Conservation (phyloP, 1,140 invertebrate species). For the Thalassaphorura encarpata region DNA sequence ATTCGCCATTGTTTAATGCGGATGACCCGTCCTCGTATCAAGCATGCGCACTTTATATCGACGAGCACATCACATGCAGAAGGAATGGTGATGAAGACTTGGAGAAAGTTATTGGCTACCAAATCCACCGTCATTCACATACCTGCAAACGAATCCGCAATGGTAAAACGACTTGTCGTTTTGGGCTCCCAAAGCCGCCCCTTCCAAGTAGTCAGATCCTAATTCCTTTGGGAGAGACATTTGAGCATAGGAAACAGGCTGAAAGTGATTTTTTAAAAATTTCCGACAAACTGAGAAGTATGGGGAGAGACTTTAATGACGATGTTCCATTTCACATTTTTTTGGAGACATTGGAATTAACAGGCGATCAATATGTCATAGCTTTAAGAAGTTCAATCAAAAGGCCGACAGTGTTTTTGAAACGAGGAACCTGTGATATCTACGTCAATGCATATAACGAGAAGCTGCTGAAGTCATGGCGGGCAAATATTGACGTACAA, state of each 20-base stretch:
- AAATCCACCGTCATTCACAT: neutral
- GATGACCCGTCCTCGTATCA: neutral
- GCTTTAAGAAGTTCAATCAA: slow-evolving; percentile 1
- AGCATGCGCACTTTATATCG: neutral
- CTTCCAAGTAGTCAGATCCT: neutral
- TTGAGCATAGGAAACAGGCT: no score
- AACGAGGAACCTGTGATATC: slow-evolving; percentile 20
- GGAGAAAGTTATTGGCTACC: neutral
- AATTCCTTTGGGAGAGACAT: neutral
- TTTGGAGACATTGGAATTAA: no score
- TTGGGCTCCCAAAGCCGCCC: neutral
- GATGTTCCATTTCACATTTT: no score
- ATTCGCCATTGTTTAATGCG: slow-evolving; percentile 28
- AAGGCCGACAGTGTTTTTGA: slow-evolving; percentile 15
- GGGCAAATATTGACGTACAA: slow-evolving; percentile 36
- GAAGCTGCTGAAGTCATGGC: slow-evolving; percentile 29
- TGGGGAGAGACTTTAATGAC: neutral
- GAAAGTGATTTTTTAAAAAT: neutral
- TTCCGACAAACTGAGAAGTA: neutral
- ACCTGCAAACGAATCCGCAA: neutral
- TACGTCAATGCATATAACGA: slow-evolving; percentile 34
- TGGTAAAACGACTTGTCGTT: neutral
- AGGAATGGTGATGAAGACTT: neutral
- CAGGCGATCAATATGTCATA: no score
- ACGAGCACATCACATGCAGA: no score